Evolutionary conservation across 2,113 vertebrate genomes (phyloP).

Genomic region (Xyliphius kryptos): DNA sequence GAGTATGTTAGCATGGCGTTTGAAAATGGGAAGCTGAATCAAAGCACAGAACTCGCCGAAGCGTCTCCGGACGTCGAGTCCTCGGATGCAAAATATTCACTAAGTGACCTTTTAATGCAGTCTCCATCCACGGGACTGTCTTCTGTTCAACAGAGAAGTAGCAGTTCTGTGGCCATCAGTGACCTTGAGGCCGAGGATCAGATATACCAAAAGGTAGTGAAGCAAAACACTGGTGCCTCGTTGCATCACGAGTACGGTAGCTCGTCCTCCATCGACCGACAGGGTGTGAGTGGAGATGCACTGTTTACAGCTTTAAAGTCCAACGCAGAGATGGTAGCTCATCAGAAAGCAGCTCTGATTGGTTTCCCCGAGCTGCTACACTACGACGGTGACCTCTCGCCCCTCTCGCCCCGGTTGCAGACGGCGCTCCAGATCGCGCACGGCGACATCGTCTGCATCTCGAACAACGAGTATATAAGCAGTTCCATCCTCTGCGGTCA

Average conservation of each 20-base stretch:
- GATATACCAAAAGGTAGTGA: conserved; percentile 86
- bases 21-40: conserved; percentile 80
- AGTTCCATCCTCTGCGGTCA: conserved; percentile 72
- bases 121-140: conserved; percentile 83
- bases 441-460: conserved; percentile 84
- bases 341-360: conserved; percentile 68
- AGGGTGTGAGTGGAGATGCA: conserved; percentile 81
- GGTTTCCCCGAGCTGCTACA: conserved; percentile 81
- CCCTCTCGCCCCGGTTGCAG: conserved; percentile 85
- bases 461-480: conserved; percentile 84
- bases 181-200: conserved; percentile 91
- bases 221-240: conserved; percentile 91
- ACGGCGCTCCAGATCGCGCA: conserved; percentile 87
- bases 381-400: conserved; percentile 76
- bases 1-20: conserved; percentile 70
- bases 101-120: conserved; percentile 78
- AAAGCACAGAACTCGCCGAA: conserved; percentile 65
- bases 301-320: conserved; percentile 88
- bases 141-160: conserved; percentile 91
- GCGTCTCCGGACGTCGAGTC: conserved; percentile 69
- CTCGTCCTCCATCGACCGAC: conserved; percentile 92
- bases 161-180: conserved; percentile 95
- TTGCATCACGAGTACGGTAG: conserved; percentile 93
- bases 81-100: conserved; percentile 69
- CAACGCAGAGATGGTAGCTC: conserved; percentile 75